Evolutionary conservation across 2,888 invertebrate species (phyloP).

Genomic region (Agonopterix alstromeriana): DNA sequence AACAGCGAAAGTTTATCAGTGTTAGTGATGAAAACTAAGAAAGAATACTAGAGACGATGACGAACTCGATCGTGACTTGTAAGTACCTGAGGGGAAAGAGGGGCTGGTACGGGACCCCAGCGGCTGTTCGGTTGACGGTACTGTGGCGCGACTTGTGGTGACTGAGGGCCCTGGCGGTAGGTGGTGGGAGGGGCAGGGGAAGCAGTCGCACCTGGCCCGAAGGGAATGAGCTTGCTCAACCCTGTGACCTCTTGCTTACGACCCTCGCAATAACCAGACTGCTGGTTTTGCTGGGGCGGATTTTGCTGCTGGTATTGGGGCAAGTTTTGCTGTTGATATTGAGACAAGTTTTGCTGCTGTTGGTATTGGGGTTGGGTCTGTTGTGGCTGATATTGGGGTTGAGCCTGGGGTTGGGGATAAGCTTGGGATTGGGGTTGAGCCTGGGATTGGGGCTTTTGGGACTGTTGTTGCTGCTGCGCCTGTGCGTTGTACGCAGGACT

Average conservation of each 20-base stretch:
- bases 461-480: constrained; percentile 55
- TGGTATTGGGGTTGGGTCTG: constrained; percentile 23
- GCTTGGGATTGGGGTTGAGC: constrained; percentile 66
- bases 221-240: constrained; percentile 67
- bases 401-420: constrained; percentile 53
- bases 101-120: constrained; percentile 69
- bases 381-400: constrained; percentile 22
- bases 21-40: constrained; percentile 26
- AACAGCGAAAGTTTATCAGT: constrained; percentile 2
- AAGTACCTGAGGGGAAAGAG: constrained; percentile 68
- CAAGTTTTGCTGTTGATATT: constrained; percentile 31
- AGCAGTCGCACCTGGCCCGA: constrained; percentile 51
- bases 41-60: constrained; percentile 25
- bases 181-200: constrained; percentile 33
- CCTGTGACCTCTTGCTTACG: constrained; percentile 57
- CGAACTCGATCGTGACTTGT: constrained; percentile 6
- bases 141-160: constrained; percentile 51
- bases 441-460: constrained; percentile 31
- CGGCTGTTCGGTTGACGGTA: constrained; percentile 58
- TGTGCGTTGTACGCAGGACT: constrained; percentile 67
- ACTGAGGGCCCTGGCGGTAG: constrained; percentile 49
- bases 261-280: constrained; percentile 51
- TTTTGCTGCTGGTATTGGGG: constrained; percentile 29
- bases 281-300: constrained; percentile 34
- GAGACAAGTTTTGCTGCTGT: constrained; percentile 21